Evolutionary conservation across 2,888 invertebrate genomes (phyloP).

Genomic region (Bombylius discolor): DNA sequence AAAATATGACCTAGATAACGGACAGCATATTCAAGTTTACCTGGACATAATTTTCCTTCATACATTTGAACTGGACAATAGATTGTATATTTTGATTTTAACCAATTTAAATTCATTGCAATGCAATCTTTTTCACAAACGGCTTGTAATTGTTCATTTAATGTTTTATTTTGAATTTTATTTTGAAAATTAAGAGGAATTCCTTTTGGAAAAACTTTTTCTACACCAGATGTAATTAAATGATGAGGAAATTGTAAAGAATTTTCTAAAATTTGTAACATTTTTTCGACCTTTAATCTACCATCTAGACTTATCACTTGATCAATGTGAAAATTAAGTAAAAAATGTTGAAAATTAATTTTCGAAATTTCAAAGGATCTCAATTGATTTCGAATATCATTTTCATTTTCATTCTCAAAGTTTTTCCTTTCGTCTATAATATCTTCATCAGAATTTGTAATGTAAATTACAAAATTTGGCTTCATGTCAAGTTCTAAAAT

Average conservation of each 20-base stretch:
- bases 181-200: not conserved
- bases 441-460: not conserved
- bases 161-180: conserved; percentile 17
- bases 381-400: conserved; percentile 10
- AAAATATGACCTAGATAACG: conserved; percentile 49
- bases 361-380: not conserved
- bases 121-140: conserved; percentile 24
- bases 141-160: conserved; percentile 23
- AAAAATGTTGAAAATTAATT: conserved; percentile 27
- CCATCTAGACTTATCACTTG: conserved; percentile 49
- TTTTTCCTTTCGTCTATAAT: not conserved
- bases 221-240: conserved; percentile 28
- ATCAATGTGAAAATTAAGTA: conserved; percentile 30
- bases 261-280: conserved; percentile 40
- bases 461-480: conserved; percentile 5
- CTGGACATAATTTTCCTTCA: conserved; percentile 39
- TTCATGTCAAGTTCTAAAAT: conserved; percentile 2
- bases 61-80: conserved; percentile 52
- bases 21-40: conserved; percentile 43
- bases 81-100: conserved; percentile 44
- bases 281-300: conserved; percentile 36
- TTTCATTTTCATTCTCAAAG: conserved; percentile 6
- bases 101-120: conserved; percentile 33
- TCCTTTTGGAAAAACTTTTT: conserved; percentile 19
- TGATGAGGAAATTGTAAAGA: conserved; percentile 33